Base-by-base conservation (phyloP, 2,113 vertebrate genomes). In the Rostratula benghalensis region DNA sequence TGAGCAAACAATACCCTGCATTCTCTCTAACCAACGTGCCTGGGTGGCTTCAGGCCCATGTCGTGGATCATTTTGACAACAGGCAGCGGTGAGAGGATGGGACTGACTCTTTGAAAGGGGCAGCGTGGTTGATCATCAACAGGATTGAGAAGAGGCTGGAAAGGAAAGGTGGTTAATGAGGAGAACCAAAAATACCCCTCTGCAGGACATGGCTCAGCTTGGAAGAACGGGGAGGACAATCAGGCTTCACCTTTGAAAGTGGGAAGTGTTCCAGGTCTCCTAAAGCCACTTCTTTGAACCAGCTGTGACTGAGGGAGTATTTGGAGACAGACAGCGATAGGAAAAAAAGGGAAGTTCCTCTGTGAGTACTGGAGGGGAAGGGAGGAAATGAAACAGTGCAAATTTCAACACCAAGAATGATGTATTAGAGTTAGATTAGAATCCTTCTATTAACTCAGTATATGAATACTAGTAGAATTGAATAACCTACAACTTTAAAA, bases 361-460 rank as follows among this genome's bases (percentile, higher is more conserved):
- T 68, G 33, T 30, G n/a, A 94, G 68, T 20, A 41, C 46, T 0
- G 4, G 13, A 8, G 14, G 22, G 46, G 23, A 79, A 79, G 39
- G 51, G 30, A 81, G 56, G 60, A 85, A 89, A 92, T 71, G 37
- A 83, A 78, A 86, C 4, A 71, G 83, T 48, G 76, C 63, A 78
- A 61, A 64, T 78, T 80, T 92, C 70, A 83, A 90, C 83, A 68
- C 35, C 75, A 73, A 77, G 88, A 89, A 90, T 87, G 69, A 92
- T 84, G 27, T 64, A 94, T 46, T 51, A 57, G 74, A 78, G 76
- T 93, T 71, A 93, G 67, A 95, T 90, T 91, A 95, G 75, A 91
- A 80, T 92, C 65, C 51, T 94, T 92, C 76, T 56, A 78, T 92
- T 91, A 92, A 87, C 90, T 89, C 83, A 78, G 77, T 83, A 77